Evolutionary conservation across 1,140 invertebrate species (phyloP).

Genomic region (Cydia amplana): DNA sequence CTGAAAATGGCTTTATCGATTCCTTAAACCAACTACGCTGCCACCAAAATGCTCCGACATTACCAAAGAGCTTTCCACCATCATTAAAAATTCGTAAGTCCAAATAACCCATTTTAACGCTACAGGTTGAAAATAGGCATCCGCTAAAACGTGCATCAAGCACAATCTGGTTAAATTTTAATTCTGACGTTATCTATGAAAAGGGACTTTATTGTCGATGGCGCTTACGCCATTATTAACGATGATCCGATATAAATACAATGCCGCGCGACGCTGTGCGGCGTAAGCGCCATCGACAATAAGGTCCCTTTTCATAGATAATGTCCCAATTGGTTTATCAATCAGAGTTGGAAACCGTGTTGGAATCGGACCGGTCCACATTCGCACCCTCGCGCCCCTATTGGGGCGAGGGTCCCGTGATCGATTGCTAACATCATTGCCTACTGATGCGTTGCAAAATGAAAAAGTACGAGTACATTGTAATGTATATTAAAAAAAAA

Average conservation of each 20-base stretch:
- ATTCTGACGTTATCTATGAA: too few species aligned
- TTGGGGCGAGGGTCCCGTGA: constrained; percentile 36
- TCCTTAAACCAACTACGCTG: too few species aligned
- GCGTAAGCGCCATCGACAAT: too few species aligned
- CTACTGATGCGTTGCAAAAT: constrained; percentile 23
- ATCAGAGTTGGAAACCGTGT: constrained; percentile 15
- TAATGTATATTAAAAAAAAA: not conserved
- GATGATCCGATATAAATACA: too few species aligned
- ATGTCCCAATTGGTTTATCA: constrained; percentile 3
- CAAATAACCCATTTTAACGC: not conserved
- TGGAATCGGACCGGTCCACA: not conserved
- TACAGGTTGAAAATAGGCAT: not conserved
- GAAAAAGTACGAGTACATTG: not conserved
- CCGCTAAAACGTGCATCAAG: not conserved
- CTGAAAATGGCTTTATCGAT: too few species aligned
- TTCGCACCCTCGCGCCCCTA: constrained; percentile 26
- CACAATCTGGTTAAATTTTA: not conserved
- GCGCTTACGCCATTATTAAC: too few species aligned
- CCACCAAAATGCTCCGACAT: too few species aligned
- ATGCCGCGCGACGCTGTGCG: too few species aligned
- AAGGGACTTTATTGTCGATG: too few species aligned
- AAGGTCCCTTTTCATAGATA: too few species aligned
- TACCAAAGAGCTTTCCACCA: not conserved
- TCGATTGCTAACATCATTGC: constrained; percentile 33
- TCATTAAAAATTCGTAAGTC: not conserved